Conservation (phyloP, 2,113 vertebrate species). For the Notarius quadriscutis region DNA sequence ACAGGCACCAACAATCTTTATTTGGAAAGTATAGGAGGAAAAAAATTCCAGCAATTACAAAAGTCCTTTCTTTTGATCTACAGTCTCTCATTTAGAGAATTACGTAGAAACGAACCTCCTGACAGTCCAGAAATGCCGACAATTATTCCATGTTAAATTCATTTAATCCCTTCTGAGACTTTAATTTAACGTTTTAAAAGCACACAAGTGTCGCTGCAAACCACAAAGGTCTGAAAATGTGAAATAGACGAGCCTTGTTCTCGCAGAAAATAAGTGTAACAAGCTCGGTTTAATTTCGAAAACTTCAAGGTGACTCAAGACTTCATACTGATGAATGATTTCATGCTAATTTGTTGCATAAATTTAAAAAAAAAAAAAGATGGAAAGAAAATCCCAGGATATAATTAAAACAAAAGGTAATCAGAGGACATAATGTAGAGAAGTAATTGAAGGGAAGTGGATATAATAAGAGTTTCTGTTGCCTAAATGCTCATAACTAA, state of each 20-base stretch:
- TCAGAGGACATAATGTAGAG: background rate
- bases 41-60: background rate
- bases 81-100: conserved; percentile 36
- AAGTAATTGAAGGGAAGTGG: background rate
- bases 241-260: background rate
- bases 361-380: background rate
- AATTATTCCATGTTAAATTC: conserved; percentile 46
- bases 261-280: conserved; percentile 11
- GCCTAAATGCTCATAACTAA: background rate
- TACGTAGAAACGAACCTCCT: conserved; percentile 32
- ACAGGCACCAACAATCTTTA: background rate
- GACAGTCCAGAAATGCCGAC: conserved; percentile 20
- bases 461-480: background rate
- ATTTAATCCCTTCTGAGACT: conserved; percentile 37
- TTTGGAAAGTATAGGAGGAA: background rate
- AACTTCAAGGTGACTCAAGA: conserved; percentile 41
- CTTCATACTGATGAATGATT: conserved; percentile 18
- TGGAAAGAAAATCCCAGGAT: background rate
- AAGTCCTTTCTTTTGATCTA: conserved; percentile 36
- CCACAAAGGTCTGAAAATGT: conserved; percentile 34
- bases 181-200: conserved; percentile 31
- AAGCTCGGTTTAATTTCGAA: conserved; percentile 30
- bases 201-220: background rate
- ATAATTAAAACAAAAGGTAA: conserved; percentile 15
- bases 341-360: conserved; percentile 17